These are phyloP conservation scores for Halictus rubicundus DNA, from an alignment of 1,140 invertebrate species.

Conservation along the genomic window DNA sequence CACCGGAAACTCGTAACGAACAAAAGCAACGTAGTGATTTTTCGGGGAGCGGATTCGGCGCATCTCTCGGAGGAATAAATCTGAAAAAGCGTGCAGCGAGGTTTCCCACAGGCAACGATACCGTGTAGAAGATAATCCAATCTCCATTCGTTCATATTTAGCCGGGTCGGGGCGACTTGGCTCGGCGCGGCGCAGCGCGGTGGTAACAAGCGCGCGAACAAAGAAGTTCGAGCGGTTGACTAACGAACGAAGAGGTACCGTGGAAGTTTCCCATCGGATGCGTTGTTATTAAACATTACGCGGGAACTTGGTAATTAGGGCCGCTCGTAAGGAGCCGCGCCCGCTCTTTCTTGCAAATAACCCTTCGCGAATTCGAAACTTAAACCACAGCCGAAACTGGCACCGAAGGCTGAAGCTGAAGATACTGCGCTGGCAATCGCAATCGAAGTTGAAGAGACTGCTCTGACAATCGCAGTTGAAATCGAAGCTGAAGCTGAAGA, in stretches of 20 bases:
- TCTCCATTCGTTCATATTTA: constrained; percentile 8
- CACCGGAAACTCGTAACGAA: too few species aligned
- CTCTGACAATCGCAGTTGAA: too few species aligned
- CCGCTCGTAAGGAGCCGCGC: background rate
- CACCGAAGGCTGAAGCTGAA: too few species aligned
- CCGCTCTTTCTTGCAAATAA: background rate
- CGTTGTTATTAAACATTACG: constrained; percentile 1
- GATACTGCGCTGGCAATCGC: too few species aligned
- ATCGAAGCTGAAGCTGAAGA: too few species aligned
- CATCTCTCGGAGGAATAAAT: background rate
- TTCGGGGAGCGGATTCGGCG: too few species aligned
- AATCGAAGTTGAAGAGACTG: too few species aligned
- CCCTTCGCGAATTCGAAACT: background rate
- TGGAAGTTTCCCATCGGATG: background rate
- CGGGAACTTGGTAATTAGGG: constrained; percentile 22
- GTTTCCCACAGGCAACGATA: too few species aligned
- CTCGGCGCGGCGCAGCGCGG: too few species aligned
- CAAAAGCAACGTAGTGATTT: too few species aligned
- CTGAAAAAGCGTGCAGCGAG: background rate
- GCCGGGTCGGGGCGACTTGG: background rate
- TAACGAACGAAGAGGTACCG: background rate
- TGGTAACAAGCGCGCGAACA: background rate
- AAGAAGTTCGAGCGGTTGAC: background rate
- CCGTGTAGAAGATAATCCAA: background rate
- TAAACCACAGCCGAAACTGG: too few species aligned